Evolutionary conservation across 2,113 vertebrate genomes (phyloP), one percentile per base, ranked within the genome.

Genomic region (Protomyctophum bolini): DNA sequence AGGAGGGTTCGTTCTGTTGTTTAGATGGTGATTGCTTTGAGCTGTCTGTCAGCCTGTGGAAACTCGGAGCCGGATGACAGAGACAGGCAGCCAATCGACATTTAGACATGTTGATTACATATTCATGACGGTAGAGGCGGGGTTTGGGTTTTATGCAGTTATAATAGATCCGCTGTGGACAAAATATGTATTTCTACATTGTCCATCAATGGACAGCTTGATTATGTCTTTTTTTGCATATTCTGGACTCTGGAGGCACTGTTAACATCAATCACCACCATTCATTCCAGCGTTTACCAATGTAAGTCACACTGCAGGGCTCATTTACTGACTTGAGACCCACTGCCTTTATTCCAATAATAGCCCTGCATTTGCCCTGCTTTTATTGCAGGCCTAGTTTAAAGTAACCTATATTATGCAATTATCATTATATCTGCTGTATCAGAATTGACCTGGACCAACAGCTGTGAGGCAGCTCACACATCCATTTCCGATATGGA

Each of bases 81-180:
- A 12, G 11, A 62, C 71, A 66, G 10, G 10, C 63, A 88, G 72
- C 87, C 85, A 86, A 81, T 84, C 6, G 57, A 63, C 63, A 51
- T 5, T 45, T 7, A n/a, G 72, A 63, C 29, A 45, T 58, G 56
- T 7, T 11, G 28, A 79, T 89, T 58, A 82, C 80, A 81, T 87
- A 92, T 91, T 90, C 81, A 90, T 89, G 75, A 81, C 77, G 54
- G 41, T 0, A 29, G 65, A 48, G 86, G 87, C 79, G 77, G 82
- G 12, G 54, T 67, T 75, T 73, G 82, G 12, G 54, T 67, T 75
- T 73, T n/a, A 55, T 9, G 7, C 54, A 60, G 55, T 47, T 52
- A 56, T 76, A 64, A 82, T 58, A 28, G 69, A 72, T 58, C 76
- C 58, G 28, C 73, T 54, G 68, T 11, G 64, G 60, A 60, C 63